These are phyloP conservation scores for Squalus acanthias DNA, from an alignment of 2,797 vertebrate genomes.

Conservation along the genomic window DNA sequence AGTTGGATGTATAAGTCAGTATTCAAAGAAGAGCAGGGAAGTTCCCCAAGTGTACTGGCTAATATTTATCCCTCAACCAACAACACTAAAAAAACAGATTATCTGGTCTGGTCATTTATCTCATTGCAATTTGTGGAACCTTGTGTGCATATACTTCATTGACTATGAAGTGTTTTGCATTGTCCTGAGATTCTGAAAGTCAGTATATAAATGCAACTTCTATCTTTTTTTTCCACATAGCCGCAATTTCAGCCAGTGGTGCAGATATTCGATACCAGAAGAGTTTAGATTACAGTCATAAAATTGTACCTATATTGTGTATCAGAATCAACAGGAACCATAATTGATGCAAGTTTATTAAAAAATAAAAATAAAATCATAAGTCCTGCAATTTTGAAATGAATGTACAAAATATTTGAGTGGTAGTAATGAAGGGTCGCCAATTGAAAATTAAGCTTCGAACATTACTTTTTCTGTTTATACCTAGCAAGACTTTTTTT, in stretches of 20 bases:
- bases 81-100: neutral
- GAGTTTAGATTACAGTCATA: neutral
- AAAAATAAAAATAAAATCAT: neutral
- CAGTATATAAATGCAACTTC: neutral
- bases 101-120: neutral
- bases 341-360: conserved; percentile 7
- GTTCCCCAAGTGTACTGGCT: neutral
- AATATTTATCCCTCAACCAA: neutral
- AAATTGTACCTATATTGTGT: neutral
- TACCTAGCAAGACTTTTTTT: no score
- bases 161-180: neutral
- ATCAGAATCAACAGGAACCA: neutral
- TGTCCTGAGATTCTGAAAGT: neutral
- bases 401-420: neutral
- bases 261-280: neutral
- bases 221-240: neutral
- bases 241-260: neutral
- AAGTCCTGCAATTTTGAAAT: neutral
- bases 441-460: neutral
- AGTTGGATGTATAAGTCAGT: neutral
- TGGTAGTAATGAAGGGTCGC: neutral
- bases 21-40: neutral
- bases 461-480: no score
- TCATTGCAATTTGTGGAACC: neutral
- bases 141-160: neutral